Evolutionary conservation across 2,113 vertebrate genomes (phyloP).

Genomic region (Oenanthe melanoleuca): DNA sequence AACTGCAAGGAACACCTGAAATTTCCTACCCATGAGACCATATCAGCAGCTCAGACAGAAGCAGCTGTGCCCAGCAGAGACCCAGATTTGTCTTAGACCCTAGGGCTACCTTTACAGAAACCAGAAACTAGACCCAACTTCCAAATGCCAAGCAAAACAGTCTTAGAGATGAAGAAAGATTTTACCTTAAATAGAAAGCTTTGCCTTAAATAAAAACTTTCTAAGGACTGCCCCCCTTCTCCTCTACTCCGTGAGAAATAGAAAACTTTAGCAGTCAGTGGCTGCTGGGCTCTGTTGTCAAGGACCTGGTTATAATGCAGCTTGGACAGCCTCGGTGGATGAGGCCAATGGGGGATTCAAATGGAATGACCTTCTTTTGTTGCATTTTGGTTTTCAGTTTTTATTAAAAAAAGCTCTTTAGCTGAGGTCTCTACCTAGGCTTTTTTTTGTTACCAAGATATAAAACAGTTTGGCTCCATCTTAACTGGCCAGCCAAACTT

Average conservation of each 20-base stretch:
- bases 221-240: background rate
- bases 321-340: background rate
- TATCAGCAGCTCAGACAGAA: background rate
- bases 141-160: background rate
- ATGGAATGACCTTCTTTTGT: background rate
- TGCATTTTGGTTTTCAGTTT: background rate
- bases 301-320: background rate
- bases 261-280: background rate
- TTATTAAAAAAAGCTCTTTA: background rate
- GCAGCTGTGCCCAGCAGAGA: background rate
- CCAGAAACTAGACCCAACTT: background rate
- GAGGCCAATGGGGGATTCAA: background rate
- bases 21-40: background rate
- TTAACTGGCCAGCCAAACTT: conserved; percentile 44
- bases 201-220: background rate
- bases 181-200: background rate
- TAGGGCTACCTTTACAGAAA: background rate
- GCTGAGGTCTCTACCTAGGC: background rate
- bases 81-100: background rate
- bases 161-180: background rate
- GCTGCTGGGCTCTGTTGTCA: background rate
- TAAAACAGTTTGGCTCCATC: conserved; percentile 53
- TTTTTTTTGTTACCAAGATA: conserved; percentile 8
- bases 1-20: background rate
- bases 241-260: background rate